phyloP scores from a whole-genome alignment of 2,113 vertebrate genomes.

The Chinchilla lanigera region DNA sequence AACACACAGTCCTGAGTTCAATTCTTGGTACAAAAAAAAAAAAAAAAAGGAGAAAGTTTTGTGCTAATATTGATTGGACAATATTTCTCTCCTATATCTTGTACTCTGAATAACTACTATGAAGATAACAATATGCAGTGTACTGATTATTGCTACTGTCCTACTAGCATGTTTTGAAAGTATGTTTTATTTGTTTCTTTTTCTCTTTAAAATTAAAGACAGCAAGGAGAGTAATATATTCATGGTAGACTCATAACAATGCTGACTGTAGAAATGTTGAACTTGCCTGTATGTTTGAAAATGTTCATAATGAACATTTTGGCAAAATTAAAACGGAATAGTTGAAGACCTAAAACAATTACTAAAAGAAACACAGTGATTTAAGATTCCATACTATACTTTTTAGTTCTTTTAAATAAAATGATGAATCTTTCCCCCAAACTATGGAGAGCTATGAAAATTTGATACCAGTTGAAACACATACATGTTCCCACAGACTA shows the following conservation, averaged over 20 bases:
- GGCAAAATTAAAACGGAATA: neutral
- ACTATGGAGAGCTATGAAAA: neutral
- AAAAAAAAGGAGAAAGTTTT: neutral
- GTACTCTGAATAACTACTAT: neutral
- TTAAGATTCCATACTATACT: neutral
- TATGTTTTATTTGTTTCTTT: neutral
- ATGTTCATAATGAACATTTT: neutral
- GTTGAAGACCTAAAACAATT: neutral
- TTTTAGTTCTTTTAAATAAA: slow-evolving; percentile 44
- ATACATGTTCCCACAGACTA: neutral
- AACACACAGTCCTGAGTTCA: too few species aligned
- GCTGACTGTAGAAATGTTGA: neutral
- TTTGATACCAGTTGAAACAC: neutral
- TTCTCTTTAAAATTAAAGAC: neutral
- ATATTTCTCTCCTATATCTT: neutral
- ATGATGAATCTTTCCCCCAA: neutral
- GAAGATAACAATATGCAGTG: neutral
- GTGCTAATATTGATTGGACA: neutral
- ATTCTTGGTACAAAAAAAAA: too few species aligned
- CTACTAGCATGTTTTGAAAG: neutral
- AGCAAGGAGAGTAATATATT: neutral
- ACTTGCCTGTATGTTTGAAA: neutral
- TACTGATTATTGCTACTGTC: neutral
- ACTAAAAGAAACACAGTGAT: neutral
- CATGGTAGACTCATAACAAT: neutral